A percentile compares a stretch with the other conserved stretches of the same genome.
phyloP scores from a whole-genome alignment of 2,888 invertebrate species.

The Allygus modestus region DNA sequence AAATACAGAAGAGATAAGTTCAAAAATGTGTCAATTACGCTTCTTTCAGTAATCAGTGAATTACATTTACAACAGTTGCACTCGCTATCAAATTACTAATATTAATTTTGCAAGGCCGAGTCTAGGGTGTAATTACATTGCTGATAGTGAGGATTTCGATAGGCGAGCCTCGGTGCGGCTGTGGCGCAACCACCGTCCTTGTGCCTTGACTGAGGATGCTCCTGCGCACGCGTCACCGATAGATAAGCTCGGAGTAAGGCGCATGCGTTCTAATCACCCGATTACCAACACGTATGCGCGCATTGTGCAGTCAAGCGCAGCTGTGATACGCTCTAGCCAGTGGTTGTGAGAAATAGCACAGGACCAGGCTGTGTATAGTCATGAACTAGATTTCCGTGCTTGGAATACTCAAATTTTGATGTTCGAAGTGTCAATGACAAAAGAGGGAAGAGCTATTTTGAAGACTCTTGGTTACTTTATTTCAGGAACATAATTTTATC shows the following conservation, averaged over 20 bases:
- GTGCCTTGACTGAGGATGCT: conserved; percentile 19
- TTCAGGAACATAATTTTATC: no score
- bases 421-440: no score
- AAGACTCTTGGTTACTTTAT: no score
- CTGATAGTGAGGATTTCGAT: conserved; percentile 15
- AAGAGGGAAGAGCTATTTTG: no score
- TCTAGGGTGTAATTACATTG: not conserved
- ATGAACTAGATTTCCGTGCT: no score
- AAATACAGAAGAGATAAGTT: not conserved
- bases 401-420: no score
- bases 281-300: not conserved
- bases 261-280: conserved; percentile 28
- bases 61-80: not conserved
- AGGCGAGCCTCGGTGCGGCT: not conserved
- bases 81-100: not conserved
- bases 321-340: not conserved
- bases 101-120: not conserved
- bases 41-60: not conserved
- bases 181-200: not conserved
- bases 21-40: conserved; percentile 14
- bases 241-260: not conserved
- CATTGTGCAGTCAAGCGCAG: not conserved
- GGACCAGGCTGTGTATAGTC: no score
- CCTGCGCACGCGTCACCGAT: not conserved
- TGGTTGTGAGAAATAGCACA: no score